Evolutionary conservation across 2,113 vertebrate genomes (phyloP).

Genomic region (Boulengeromyrus knoepffleri): DNA sequence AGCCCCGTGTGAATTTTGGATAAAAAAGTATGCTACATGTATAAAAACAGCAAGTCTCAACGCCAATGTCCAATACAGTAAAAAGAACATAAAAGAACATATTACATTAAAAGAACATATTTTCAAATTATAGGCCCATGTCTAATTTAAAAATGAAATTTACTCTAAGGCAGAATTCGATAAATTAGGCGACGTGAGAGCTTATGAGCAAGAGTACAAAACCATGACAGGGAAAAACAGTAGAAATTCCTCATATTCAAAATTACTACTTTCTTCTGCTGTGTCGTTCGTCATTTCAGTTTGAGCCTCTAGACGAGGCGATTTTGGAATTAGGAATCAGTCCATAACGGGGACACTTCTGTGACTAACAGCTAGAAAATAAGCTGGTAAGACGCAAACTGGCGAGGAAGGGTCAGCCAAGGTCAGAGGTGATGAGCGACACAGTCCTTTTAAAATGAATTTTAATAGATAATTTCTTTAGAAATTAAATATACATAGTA

Average conservation of each 20-base stretch:
- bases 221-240: background rate
- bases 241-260: background rate
- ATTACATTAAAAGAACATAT: background rate
- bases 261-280: background rate
- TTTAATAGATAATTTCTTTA: background rate
- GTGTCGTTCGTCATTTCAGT: background rate
- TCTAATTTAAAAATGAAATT: background rate
- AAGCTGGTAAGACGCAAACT: background rate
- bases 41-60: background rate
- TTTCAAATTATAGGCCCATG: background rate
- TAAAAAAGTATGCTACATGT: background rate
- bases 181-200: background rate
- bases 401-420: background rate
- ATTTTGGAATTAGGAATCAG: background rate
- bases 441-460: background rate
- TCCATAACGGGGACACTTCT: background rate
- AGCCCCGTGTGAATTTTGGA: background rate
- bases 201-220: background rate
- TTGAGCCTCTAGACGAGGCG: background rate
- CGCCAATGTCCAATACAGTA: background rate
- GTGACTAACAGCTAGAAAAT: background rate
- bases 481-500: background rate
- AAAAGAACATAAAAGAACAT: no score
- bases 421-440: background rate
- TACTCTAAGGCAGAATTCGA: background rate